Evolutionary conservation across 2,797 vertebrate genomes (phyloP).

Genomic region (Sebastolobus altivelis): DNA sequence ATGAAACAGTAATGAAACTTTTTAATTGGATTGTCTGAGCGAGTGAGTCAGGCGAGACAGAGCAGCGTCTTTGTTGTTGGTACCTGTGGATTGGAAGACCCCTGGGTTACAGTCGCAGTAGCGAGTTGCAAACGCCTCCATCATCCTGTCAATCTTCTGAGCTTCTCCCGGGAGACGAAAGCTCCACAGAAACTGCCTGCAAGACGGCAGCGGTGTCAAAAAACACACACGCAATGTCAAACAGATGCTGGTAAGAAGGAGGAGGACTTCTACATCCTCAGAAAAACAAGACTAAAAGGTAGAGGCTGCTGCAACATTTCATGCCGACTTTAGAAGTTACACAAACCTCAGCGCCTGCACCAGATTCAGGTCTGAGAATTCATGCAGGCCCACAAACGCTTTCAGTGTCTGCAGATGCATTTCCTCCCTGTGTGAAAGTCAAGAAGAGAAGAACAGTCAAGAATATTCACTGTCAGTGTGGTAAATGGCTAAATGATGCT

Average conservation of each 20-base stretch:
- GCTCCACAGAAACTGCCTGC: conserved; percentile 96
- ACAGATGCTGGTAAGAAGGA: background rate
- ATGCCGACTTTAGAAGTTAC: background rate
- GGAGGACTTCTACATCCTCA: background rate
- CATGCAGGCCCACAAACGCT: conserved; percentile 92
- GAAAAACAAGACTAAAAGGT: background rate
- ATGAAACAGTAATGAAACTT: background rate
- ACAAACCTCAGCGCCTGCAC: conserved; percentile 94
- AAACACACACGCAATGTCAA: background rate
- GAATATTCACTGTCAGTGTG: too few relatives aligned
- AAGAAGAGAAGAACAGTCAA: background rate
- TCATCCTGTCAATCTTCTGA: conserved; percentile 98
- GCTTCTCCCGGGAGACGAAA: conserved; percentile 95
- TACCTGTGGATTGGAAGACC: conserved; percentile 95
- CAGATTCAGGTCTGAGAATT: conserved; percentile 94
- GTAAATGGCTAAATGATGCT: too few relatives aligned
- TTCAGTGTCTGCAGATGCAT: conserved; percentile 89
- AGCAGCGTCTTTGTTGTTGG: background rate
- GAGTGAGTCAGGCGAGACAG: background rate
- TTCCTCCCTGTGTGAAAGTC: conserved; percentile 82
- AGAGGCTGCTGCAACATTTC: conserved; percentile 3
- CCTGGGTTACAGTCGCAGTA: conserved; percentile 93
- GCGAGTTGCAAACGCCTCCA: conserved; percentile 93
- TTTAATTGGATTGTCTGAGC: conserved; percentile 29
- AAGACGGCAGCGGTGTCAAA: background rate